Conservation (phyloP, 64 coral and sea anemone genomes). For the Montipora cactus region DNA sequence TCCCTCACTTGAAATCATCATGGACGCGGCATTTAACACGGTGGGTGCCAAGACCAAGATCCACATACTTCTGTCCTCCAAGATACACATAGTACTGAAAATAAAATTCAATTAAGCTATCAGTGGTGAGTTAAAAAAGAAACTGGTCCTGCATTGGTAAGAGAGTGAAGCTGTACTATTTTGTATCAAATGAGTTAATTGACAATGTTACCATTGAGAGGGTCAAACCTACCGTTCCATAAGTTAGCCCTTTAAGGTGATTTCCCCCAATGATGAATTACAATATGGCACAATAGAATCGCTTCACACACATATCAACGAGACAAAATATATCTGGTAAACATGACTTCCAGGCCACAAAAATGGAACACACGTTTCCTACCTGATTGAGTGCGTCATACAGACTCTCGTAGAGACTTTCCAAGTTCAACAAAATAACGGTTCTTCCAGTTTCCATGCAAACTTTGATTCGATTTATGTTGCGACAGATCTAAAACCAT, state of each 20-base stretch:
- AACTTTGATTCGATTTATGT: constrained; percentile 92
- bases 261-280: no score
- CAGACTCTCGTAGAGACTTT: constrained; percentile 86
- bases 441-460: constrained; percentile 92
- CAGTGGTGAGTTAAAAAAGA: no score
- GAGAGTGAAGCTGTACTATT: no score
- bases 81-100: constrained; percentile 73
- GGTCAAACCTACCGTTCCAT: no score
- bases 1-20: no score
- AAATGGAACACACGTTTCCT: background rate
- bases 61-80: constrained; percentile 21
- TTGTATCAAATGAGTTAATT: no score
- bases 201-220: no score
- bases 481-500: constrained; percentile 76
- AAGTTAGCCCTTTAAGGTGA: no score
- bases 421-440: constrained; percentile 88
- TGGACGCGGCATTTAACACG: constrained; percentile 41
- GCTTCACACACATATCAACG: no score
- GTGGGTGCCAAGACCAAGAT: constrained; percentile 69
- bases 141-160: no score
- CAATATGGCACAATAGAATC: no score
- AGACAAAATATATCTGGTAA: background rate
- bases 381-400: constrained; percentile 94
- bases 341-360: background rate
- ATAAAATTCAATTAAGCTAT: background rate